phyloP scores from a whole-genome alignment of 2,113 vertebrate genomes.

The Todiramphus saurophagus region DNA sequence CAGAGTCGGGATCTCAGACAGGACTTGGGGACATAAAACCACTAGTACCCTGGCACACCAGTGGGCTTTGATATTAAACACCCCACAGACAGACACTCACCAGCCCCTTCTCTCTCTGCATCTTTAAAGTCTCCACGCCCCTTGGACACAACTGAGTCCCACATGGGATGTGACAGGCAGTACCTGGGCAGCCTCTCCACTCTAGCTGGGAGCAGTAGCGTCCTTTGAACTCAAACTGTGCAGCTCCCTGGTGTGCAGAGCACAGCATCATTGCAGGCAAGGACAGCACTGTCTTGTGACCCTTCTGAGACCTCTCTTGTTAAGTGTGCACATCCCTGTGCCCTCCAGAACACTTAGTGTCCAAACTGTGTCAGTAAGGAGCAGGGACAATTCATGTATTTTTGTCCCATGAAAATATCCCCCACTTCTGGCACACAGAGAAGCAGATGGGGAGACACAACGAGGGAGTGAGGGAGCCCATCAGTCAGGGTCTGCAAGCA shows the following conservation, averaged over 20 bases:
- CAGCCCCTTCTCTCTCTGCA: background rate
- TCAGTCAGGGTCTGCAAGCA: background rate
- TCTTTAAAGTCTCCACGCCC: background rate
- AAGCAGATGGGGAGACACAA: background rate
- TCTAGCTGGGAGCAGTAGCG: background rate
- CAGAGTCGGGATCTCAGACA: fast-evolving
- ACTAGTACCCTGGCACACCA: background rate
- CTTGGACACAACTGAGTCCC: background rate
- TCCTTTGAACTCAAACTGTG: background rate
- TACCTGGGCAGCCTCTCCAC: background rate
- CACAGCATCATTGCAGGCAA: background rate
- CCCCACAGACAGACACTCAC: background rate
- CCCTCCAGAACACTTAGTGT: background rate
- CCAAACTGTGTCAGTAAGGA: background rate
- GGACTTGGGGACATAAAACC: background rate
- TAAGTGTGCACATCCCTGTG: background rate
- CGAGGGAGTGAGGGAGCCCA: fast-evolving
- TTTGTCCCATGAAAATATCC: background rate
- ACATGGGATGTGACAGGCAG: background rate
- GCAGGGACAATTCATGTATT: background rate
- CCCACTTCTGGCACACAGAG: background rate
- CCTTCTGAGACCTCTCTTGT: fast-evolving
- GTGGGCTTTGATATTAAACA: background rate
- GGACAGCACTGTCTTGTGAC: background rate
- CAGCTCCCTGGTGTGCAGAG: background rate